phyloP scores from a whole-genome alignment of 2,888 invertebrate species.

The Therioaphis trifolii region DNA sequence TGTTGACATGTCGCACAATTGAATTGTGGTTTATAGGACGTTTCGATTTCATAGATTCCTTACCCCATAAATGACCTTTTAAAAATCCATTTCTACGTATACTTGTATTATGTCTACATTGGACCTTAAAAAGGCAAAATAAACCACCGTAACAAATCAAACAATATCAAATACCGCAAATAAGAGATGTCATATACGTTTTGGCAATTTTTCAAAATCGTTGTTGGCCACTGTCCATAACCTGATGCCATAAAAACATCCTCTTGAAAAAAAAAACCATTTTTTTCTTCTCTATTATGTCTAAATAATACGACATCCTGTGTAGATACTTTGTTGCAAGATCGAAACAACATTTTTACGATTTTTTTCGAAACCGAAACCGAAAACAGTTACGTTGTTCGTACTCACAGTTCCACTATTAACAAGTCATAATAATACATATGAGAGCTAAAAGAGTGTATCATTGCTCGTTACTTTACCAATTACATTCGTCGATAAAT shows the following conservation, averaged over 20 bases:
- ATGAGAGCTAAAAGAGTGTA: too few species aligned
- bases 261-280: not conserved
- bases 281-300: not conserved
- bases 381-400: too few species aligned
- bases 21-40: slow-evolving; percentile 30
- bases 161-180: slow-evolving; percentile 28
- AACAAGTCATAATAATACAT: too few species aligned
- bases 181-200: not conserved
- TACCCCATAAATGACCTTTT: slow-evolving; percentile 2
- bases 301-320: slow-evolving; percentile 24
- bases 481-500: too few species aligned
- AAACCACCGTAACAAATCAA: slow-evolving; percentile 45
- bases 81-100: not conserved
- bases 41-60: slow-evolving; percentile 28
- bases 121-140: slow-evolving; percentile 5
- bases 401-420: too few species aligned
- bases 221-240: slow-evolving; percentile 39
- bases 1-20: slow-evolving; percentile 47
- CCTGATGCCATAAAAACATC: not conserved
- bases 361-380: too few species aligned
- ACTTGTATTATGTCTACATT: slow-evolving; percentile 9
- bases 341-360: not conserved
- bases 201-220: slow-evolving; percentile 23
- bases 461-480: too few species aligned
- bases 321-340: not conserved